These are phyloP conservation scores for Aphrophora alni DNA, from an alignment of 2,888 invertebrate genomes.

Conservation along the genomic window DNA sequence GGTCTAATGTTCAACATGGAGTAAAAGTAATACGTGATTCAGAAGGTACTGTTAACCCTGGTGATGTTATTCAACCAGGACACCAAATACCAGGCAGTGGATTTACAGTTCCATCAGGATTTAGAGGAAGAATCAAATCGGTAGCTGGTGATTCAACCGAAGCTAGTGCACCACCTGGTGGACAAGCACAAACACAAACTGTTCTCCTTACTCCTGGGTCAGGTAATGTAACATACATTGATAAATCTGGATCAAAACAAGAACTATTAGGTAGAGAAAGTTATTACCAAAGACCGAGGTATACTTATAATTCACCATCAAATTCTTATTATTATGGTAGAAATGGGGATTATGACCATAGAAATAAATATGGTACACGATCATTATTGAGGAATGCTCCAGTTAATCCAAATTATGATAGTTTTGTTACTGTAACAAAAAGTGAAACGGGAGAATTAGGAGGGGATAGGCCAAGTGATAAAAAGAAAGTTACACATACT, in stretches of 20 bases:
- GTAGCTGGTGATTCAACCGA: slow-evolving; percentile 67
- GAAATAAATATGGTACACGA: slow-evolving; percentile 29
- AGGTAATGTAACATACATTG: slow-evolving; percentile 56
- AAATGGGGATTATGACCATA: slow-evolving; percentile 12
- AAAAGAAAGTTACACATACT: slow-evolving; percentile 76
- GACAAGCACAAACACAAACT: slow-evolving; percentile 72
- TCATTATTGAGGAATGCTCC: slow-evolving; percentile 24
- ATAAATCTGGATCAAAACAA: slow-evolving; percentile 38
- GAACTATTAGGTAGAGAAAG: slow-evolving; percentile 40
- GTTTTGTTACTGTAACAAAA: slow-evolving; percentile 80
- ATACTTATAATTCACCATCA: not conserved
- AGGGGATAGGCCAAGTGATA: slow-evolving; percentile 64
- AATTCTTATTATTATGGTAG: slow-evolving; percentile 21
- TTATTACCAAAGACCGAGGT: slow-evolving; percentile 27
- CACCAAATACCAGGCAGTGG: slow-evolving; percentile 71
- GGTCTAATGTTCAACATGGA: slow-evolving; percentile 65
- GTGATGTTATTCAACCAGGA: slow-evolving; percentile 69
- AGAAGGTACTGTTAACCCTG: slow-evolving; percentile 60
- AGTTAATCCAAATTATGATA: slow-evolving; percentile 58
- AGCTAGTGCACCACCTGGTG: slow-evolving; percentile 62
- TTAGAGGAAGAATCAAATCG: slow-evolving; percentile 70
- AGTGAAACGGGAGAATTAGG: slow-evolving; percentile 78
- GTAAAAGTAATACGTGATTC: slow-evolving; percentile 67
- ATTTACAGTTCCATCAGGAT: slow-evolving; percentile 71
- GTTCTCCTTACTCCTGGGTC: slow-evolving; percentile 61